These are phyloP conservation scores for Bactericera cockerelli DNA, from an alignment of 1,140 invertebrate genomes.

Conservation along the genomic window DNA sequence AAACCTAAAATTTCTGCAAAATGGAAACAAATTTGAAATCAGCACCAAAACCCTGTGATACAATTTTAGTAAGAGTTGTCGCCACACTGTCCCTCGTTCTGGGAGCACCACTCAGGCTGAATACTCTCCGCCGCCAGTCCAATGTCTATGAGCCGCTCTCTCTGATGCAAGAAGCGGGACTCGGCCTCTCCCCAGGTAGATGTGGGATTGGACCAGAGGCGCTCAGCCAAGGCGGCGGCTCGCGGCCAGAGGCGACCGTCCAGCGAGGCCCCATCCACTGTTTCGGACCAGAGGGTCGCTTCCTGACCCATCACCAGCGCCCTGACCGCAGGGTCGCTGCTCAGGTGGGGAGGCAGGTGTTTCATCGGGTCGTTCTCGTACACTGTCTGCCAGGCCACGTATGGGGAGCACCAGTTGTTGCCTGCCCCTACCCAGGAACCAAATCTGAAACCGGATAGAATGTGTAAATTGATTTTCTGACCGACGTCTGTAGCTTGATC, in stretches of 20 bases:
- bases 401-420: constrained; percentile 74
- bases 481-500: no score
- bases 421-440: constrained; percentile 40
- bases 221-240: constrained; percentile 60
- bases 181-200: constrained; percentile 44
- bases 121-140: constrained; percentile 51
- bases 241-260: constrained; percentile 52
- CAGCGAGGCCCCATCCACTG: constrained; percentile 28
- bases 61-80: no score
- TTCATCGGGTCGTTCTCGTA: constrained; percentile 54
- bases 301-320: constrained; percentile 43
- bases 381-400: constrained; percentile 73
- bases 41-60: no score
- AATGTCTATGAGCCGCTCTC: constrained; percentile 47
- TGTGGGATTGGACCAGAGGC: constrained; percentile 54
- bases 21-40: no score
- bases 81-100: constrained; percentile 58
- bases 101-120: constrained; percentile 65
- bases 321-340: constrained; percentile 10
- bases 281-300: constrained; percentile 66
- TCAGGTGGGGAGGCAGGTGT: constrained; percentile 28
- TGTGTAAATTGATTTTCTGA: no score
- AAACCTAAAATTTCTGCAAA: no score
- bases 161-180: constrained; percentile 45
- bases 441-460: no score